Evolutionary conservation across 2,888 invertebrate species (phyloP).

Genomic region (Bellardia pandia): DNA sequence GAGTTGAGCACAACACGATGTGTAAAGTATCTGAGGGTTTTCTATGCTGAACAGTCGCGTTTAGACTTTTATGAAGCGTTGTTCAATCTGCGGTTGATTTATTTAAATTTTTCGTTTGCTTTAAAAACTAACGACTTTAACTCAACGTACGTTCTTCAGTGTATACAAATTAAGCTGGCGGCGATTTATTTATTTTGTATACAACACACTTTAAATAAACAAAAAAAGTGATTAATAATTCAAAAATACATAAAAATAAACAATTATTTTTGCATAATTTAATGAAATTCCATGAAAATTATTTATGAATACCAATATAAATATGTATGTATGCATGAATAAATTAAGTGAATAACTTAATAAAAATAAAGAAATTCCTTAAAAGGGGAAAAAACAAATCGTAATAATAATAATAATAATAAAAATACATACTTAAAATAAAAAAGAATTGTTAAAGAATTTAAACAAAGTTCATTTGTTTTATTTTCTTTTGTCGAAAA

Average conservation of each 20-base stretch:
- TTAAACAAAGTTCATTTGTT: background rate
- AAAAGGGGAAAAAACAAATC: background rate
- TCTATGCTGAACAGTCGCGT: constrained; percentile 72
- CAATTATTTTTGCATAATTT: constrained; percentile 3
- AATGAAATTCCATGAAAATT: background rate
- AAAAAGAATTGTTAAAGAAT: background rate
- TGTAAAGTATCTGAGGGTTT: constrained; percentile 65
- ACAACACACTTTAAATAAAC: background rate
- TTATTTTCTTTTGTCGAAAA: background rate
- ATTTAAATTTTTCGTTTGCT: constrained; percentile 46
- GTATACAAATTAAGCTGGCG: constrained; percentile 18
- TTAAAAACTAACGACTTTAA: background rate
- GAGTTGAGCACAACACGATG: constrained; percentile 33
- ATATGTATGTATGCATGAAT: constrained; percentile 25
- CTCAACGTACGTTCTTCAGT: constrained; percentile 29
- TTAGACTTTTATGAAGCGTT: constrained; percentile 64
- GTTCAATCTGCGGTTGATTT: constrained; percentile 42
- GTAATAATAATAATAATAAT: background rate
- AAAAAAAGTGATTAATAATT: constrained; percentile 10
- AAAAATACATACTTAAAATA: background rate
- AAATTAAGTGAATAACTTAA: background rate
- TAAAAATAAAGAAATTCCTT: background rate
- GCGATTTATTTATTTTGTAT: constrained; percentile 6
- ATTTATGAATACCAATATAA: constrained; percentile 5
- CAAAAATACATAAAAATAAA: constrained; percentile 2